Percentiles rank a stretch among this genome's conserved stretches.
Evolutionary conservation across 2,888 invertebrate genomes (phyloP).

Genomic region (Sycophila texana): DNA sequence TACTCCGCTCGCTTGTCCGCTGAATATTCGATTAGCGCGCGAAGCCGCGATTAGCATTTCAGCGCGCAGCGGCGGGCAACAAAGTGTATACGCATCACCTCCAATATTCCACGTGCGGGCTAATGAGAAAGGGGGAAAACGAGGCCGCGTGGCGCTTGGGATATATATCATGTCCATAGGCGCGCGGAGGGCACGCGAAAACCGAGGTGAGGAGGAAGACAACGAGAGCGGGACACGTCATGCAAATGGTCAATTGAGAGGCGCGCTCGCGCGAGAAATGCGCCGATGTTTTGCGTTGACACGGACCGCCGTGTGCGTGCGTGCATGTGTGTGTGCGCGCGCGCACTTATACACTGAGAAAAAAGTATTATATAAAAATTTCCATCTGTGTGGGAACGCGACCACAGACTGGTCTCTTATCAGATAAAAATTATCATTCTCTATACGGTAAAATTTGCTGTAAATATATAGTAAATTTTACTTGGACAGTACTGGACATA

Average conservation of each 20-base stretch:
- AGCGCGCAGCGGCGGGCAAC: not conserved
- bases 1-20: no score
- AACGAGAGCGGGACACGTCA: not conserved
- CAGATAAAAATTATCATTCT: no score
- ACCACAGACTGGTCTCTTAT: not conserved
- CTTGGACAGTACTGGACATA: no score
- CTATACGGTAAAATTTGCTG: no score
- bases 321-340: not conserved
- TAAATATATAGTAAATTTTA: no score
- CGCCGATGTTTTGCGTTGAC: not conserved
- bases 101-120: not conserved
- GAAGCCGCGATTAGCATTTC: not conserved
- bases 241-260: slow-evolving; percentile 1
- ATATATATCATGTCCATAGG: not conserved
- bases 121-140: not conserved
- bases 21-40: not conserved
- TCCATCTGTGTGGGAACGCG: no score
- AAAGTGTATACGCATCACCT: not conserved
- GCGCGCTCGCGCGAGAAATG: not conserved
- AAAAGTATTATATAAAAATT: not conserved
- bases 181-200: not conserved
- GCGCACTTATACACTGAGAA: not conserved
- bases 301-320: not conserved
- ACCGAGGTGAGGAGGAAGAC: not conserved
- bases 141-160: not conserved